Evolutionary conservation across 1,140 invertebrate genomes (phyloP).

Genomic region (Anoplolepis gracilipes): DNA sequence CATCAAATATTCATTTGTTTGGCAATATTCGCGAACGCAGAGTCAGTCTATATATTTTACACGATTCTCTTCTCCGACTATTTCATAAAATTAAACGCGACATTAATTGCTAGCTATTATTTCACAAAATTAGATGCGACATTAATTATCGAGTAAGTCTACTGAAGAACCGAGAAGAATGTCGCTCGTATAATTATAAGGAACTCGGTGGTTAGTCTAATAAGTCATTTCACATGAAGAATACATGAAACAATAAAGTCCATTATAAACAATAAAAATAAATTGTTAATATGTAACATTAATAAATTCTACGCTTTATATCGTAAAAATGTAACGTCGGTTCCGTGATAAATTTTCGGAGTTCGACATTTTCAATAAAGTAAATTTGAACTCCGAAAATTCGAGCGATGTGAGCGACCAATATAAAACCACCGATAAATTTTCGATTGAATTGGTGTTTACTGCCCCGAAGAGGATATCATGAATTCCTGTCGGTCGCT

Average conservation of each 20-base stretch:
- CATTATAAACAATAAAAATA: too few species aligned
- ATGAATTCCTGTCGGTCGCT: slow-evolving; percentile 35
- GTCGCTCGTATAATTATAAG: neutral
- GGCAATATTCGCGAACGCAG: too few species aligned
- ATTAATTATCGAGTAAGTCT: slow-evolving; percentile 4
- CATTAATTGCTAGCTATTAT: slow-evolving; percentile 19
- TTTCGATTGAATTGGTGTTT: slow-evolving; percentile 6
- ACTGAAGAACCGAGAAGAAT: neutral
- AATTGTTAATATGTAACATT: too few species aligned
- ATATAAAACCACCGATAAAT: neutral
- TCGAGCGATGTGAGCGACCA: neutral
- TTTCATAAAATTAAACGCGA: neutral
- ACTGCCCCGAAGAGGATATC: neutral
- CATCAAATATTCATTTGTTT: too few species aligned
- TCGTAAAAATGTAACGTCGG: neutral
- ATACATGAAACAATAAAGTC: too few species aligned
- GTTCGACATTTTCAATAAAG: neutral
- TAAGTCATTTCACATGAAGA: too few species aligned
- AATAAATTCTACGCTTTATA: neutral
- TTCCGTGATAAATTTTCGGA: neutral
- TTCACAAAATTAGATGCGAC: neutral
- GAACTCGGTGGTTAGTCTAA: neutral
- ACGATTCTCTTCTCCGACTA: too few species aligned
- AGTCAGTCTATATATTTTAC: too few species aligned
- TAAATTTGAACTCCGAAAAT: neutral